phyloP scores from a whole-genome alignment of 2,797 vertebrate species.

The Falco concolor region DNA sequence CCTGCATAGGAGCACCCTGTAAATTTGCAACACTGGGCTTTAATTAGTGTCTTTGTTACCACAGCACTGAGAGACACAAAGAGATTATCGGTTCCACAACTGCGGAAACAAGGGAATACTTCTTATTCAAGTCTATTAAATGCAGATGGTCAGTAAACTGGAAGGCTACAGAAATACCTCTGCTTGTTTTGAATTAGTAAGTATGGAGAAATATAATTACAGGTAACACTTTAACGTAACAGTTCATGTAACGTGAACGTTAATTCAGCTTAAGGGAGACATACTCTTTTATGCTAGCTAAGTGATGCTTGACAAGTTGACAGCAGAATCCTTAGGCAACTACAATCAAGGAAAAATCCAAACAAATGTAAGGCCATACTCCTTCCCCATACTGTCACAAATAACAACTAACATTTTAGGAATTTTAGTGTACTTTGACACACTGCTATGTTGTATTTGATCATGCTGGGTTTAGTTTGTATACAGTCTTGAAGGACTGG shows the following conservation, averaged over 20 bases:
- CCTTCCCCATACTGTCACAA: neutral
- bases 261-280: neutral
- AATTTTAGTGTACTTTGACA: neutral
- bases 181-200: neutral
- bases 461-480: neutral
- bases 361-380: neutral
- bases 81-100: neutral
- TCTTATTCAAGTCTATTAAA: neutral
- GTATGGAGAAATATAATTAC: neutral
- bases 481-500: neutral
- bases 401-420: neutral
- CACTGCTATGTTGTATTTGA: neutral
- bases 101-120: neutral
- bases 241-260: neutral
- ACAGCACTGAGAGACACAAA: neutral
- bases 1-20: neutral
- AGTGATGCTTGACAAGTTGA: neutral
- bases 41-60: neutral
- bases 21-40: neutral
- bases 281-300: neutral
- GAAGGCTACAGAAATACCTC: neutral
- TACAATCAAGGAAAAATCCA: neutral
- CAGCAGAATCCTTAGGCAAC: neutral
- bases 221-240: neutral
- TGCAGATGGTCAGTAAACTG: neutral